These are phyloP conservation scores for Tinea pellionella DNA, from an alignment of 2,888 invertebrate species.

Conservation along the genomic window DNA sequence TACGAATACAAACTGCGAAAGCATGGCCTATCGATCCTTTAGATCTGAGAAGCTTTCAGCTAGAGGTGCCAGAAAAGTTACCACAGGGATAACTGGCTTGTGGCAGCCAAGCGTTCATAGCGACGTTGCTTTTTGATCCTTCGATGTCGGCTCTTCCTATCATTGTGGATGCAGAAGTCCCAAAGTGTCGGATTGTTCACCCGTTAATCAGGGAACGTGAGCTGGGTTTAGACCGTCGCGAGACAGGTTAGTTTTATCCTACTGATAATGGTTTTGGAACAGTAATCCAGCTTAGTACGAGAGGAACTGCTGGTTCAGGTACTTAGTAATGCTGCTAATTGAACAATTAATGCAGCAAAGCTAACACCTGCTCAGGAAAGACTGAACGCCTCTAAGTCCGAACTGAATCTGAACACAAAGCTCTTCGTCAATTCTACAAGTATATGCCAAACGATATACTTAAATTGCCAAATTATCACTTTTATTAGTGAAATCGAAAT, in stretches of 20 bases:
- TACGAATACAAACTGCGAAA: constrained; percentile 74
- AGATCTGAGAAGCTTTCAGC: constrained; percentile 63
- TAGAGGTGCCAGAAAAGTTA: constrained; percentile 79
- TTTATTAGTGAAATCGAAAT: constrained; percentile 24
- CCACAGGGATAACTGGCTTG: constrained; percentile 78
- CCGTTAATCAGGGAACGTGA: constrained; percentile 75
- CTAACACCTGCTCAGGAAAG: constrained; percentile 74
- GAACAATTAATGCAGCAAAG: constrained; percentile 74
- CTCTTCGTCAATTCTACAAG: no score
- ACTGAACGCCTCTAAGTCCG: constrained; percentile 71
- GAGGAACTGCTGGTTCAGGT: constrained; percentile 72
- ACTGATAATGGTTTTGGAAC: constrained; percentile 65
- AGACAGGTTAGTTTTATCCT: constrained; percentile 74
- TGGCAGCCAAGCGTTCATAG: constrained; percentile 74
- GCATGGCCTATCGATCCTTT: constrained; percentile 76
- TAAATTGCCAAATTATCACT: no score
- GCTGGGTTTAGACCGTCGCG: constrained; percentile 76
- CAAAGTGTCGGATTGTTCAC: constrained; percentile 80
- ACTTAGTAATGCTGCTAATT: constrained; percentile 72
- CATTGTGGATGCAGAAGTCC: constrained; percentile 79
- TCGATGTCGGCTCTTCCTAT: constrained; percentile 82
- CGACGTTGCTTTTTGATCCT: constrained; percentile 78
- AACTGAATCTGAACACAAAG: constrained; percentile 58
- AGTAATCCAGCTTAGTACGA: constrained; percentile 68
- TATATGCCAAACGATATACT: no score